Percentiles rank a stretch among this genome's conserved stretches.
These are phyloP conservation scores for Spisula solida DNA, from an alignment of 2,888 invertebrate species.

Conservation along the genomic window DNA sequence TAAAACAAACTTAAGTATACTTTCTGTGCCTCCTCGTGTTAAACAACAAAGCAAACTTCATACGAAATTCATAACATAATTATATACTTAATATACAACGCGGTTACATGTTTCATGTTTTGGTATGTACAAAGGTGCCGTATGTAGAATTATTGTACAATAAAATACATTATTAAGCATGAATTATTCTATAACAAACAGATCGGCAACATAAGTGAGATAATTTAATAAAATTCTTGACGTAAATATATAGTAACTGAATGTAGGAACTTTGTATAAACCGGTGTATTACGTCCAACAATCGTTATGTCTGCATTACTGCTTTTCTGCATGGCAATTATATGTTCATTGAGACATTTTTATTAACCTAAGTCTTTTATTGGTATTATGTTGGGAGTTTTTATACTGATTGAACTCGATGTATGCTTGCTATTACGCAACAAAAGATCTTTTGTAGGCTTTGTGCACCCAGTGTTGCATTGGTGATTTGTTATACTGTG, in stretches of 20 bases:
- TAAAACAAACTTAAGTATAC: too few relatives aligned
- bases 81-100: too few relatives aligned
- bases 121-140: too few relatives aligned
- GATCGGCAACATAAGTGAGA: not conserved
- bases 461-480: not conserved
- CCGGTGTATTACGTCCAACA: not conserved
- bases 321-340: not conserved
- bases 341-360: not conserved
- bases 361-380: not conserved
- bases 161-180: too few relatives aligned
- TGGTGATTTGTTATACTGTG: not conserved
- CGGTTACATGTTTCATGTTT: too few relatives aligned
- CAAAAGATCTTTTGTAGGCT: not conserved
- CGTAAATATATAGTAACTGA: not conserved
- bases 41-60: too few relatives aligned
- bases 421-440: not conserved
- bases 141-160: too few relatives aligned
- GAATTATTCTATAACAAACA: not conserved
- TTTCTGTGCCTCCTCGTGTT: too few relatives aligned
- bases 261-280: not conserved
- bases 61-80: too few relatives aligned
- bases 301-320: not conserved
- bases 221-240: not conserved
- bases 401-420: not conserved
- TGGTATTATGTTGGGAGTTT: not conserved